Evolutionary conservation across 2,113 vertebrate species (phyloP), one percentile per base, ranked within the genome.

Genomic region (Lepisosteus osseus): DNA sequence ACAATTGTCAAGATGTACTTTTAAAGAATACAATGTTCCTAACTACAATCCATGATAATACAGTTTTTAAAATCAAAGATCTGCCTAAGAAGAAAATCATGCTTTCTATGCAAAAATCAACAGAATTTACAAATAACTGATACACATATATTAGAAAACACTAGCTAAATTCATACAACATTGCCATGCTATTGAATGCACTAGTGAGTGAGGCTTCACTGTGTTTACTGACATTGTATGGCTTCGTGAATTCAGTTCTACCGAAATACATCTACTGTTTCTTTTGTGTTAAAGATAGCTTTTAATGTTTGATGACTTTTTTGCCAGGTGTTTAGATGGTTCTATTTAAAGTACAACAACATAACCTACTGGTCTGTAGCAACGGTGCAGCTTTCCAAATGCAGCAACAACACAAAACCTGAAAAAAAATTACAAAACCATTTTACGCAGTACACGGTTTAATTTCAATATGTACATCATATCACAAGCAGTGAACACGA

Each of bases 391-490:
- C 3, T 59, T 15, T 59, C 14, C 2, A 1, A 6, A 13, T 15
- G n/a, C 57, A 59, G 57, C 14, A 8, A 59, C 57, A 59, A 59
- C 57, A 59, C 9, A 42, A 40, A 64, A 64, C 29, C 59, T 6
- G 9, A 43, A 40, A 29, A 64, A 64, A 65, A 65, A 40, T 40
- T 15, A 65, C 62, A 65, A 59, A 59, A 8, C 17, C 17, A 41
- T 4, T 29, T 65, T 6, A 65, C 62, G 7, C 62, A n/a, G 41
- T 65, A 41, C 62, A 65, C 62, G 41, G 7, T 65, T 65, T 65
- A 65, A 65, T 15, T 61, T 61, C 1, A 61, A 65, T 65, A 65
- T 65, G 41, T 65, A 65, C 62, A 65, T 65, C 41, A 65, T 40
- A 65, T 17, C 7, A 65, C 62, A 65, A 65, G 17, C 62, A 65